Evolutionary conservation across 1,140 invertebrate species (phyloP).

Genomic region (Sitobion miscanthi): DNA sequence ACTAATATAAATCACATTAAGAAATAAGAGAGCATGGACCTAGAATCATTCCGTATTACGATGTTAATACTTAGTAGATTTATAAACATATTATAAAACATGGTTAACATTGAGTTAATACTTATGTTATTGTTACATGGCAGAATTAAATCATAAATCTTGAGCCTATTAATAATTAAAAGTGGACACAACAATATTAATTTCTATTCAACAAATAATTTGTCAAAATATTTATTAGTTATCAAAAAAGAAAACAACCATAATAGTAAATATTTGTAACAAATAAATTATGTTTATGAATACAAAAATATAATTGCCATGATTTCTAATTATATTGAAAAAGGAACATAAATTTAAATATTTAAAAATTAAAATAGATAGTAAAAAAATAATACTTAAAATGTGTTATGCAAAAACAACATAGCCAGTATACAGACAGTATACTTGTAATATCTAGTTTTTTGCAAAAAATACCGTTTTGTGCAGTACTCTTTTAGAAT

Average conservation of each 20-base stretch:
- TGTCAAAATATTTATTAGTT: not conserved
- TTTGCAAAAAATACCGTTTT: not conserved
- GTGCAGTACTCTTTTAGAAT: not conserved
- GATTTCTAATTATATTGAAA: not conserved
- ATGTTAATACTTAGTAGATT: not conserved
- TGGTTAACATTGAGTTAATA: not conserved
- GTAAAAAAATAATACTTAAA: conserved; percentile 26
- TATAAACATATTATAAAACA: not conserved
- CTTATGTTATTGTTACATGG: not conserved
- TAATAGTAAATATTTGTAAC: conserved; percentile 1
- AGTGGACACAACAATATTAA: not conserved
- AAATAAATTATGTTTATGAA: conserved; percentile 19
- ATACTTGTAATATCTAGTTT: not conserved
- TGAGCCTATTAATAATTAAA: not conserved
- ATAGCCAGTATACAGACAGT: conserved; percentile 7
- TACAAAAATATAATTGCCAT: not conserved
- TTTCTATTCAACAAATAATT: not conserved
- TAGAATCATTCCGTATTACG: not conserved
- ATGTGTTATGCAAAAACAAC: conserved; percentile 29
- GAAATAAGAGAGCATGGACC: not conserved
- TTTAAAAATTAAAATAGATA: conserved; percentile 28
- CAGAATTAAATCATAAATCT: not conserved
- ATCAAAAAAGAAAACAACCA: conserved; percentile 6
- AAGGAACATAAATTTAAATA: conserved; percentile 39
- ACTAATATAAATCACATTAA: not conserved